A percentile compares a stretch with the other conserved stretches of the same genome.
Conservation (phyloP, 2,888 invertebrate genomes). For the Bhutanitis thaidina region DNA sequence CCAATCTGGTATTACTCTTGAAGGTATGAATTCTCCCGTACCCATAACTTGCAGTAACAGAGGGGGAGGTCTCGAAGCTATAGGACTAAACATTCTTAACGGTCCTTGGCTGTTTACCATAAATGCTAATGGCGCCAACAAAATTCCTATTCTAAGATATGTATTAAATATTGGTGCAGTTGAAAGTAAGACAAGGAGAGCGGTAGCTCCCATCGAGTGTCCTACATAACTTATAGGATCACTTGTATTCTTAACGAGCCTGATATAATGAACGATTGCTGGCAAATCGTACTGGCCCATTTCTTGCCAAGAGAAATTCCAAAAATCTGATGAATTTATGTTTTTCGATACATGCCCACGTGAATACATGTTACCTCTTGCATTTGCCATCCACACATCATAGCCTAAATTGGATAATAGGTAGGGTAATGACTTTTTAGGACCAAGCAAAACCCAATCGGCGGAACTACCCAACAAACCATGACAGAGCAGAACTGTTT, state of each 20-base stretch:
- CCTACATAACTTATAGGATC: constrained; percentile 52
- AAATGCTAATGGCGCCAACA: constrained; percentile 52
- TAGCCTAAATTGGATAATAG: constrained; percentile 76
- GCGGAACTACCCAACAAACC: constrained; percentile 62
- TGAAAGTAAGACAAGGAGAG: constrained; percentile 51
- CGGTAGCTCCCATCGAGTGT: constrained; percentile 63
- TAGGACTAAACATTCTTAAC: constrained; percentile 35
- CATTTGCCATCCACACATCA: constrained; percentile 81
- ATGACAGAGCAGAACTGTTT: constrained; percentile 52
- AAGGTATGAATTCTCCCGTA: constrained; percentile 46
- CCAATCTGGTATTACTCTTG: constrained; percentile 43
- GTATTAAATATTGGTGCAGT: constrained; percentile 44
- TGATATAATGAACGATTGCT: constrained; percentile 51
- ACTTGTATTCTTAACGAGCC: constrained; percentile 34
- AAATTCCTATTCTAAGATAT: constrained; percentile 48
- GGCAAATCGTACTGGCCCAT: constrained; percentile 57
- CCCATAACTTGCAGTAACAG: constrained; percentile 40
- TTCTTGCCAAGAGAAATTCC: constrained; percentile 61
- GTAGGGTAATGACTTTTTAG: constrained; percentile 54
- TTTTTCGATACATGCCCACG: constrained; percentile 40
- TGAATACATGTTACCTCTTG: constrained; percentile 61
- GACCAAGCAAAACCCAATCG: constrained; percentile 61
- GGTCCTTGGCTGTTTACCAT: constrained; percentile 49
- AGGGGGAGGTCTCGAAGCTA: constrained; percentile 34
- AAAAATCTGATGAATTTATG: constrained; percentile 39